Percentiles rank a stretch among this genome's conserved stretches.
Evolutionary conservation across 2,797 vertebrate genomes (phyloP).

Genomic region (Gambelia wislizenii): DNA sequence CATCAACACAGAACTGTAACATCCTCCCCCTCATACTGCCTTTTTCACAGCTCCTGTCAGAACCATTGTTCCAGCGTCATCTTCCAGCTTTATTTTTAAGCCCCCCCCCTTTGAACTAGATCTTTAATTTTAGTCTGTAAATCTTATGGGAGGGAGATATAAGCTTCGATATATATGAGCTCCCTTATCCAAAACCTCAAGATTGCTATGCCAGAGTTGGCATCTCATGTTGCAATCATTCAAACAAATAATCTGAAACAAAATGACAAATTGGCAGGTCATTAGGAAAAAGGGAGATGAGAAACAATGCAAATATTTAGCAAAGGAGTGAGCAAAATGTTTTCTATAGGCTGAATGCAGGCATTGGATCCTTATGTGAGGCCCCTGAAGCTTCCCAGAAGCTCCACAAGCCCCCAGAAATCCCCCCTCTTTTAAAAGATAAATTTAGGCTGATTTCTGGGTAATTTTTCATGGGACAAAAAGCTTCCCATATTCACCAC

Average conservation of each 20-base stretch:
- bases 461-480: too few relatives aligned
- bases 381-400: too few relatives aligned
- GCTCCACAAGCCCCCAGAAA: too few relatives aligned
- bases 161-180: background rate
- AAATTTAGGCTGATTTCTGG: too few relatives aligned
- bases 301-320: too few relatives aligned
- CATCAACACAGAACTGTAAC: constrained; percentile 4
- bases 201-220: background rate
- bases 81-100: background rate
- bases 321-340: too few relatives aligned
- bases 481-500: too few relatives aligned
- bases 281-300: too few relatives aligned
- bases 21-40: background rate
- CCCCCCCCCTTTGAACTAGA: background rate
- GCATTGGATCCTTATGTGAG: too few relatives aligned
- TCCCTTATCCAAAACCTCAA: background rate
- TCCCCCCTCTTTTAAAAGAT: too few relatives aligned
- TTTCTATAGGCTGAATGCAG: too few relatives aligned
- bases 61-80: background rate
- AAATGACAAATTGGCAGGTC: background rate
- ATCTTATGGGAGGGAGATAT: background rate
- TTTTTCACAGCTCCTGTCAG: constrained; percentile 45
- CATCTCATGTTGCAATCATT: background rate
- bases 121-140: background rate
- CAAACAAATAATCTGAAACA: background rate